A percentile compares a stretch with the other conserved stretches of the same genome.
Conservation (phyloP, 1,140 invertebrate species). For the Littorina saxatilis region DNA sequence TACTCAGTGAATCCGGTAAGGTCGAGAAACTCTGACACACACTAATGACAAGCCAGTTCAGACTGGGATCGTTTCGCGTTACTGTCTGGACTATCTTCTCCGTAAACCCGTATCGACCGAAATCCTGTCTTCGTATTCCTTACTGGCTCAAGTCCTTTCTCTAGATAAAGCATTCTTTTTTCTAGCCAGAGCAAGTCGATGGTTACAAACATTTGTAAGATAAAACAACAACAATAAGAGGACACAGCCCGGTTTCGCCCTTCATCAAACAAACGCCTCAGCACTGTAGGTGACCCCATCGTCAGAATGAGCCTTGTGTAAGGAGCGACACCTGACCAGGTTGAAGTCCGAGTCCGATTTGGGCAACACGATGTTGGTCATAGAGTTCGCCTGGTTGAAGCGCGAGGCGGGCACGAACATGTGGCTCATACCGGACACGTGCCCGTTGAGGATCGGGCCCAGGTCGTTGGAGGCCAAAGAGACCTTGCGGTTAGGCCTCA, state of each 20-base stretch:
- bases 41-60: no score
- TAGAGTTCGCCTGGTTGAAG: slow-evolving; percentile 59
- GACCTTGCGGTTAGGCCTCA: slow-evolving; percentile 53
- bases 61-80: no score
- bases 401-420: slow-evolving; percentile 43
- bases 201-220: no score
- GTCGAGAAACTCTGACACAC: no score
- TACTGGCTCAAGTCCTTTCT: no score
- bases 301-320: slow-evolving; percentile 62
- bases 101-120: no score
- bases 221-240: neutral
- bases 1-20: no score
- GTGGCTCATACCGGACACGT: slow-evolving; percentile 44
- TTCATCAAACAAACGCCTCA: slow-evolving; percentile 55
- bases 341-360: slow-evolving; percentile 51
- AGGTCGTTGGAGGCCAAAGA: slow-evolving; percentile 63
- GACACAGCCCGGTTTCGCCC: neutral
- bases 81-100: no score
- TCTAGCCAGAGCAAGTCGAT: neutral
- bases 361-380: slow-evolving; percentile 52
- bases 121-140: no score
- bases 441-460: slow-evolving; percentile 64
- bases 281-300: slow-evolving; percentile 65
- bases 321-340: slow-evolving; percentile 52
- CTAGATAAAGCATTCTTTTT: no score